Base-by-base conservation (phyloP, 2,113 vertebrate genomes). In the Podarcis raffonei region DNA sequence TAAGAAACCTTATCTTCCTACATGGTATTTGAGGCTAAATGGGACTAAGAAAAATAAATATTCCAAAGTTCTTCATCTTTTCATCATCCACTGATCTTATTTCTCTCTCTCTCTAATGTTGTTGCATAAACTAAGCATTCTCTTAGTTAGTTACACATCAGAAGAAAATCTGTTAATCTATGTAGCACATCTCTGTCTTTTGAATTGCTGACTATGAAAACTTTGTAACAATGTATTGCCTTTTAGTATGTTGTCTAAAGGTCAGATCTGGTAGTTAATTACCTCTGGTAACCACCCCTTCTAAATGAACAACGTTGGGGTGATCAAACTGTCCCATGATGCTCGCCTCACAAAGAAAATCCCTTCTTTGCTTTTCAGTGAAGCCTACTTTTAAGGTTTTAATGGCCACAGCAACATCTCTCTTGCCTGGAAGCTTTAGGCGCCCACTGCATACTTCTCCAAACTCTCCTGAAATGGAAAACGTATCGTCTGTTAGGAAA, bases 321-420 rank as follows among this genome's bases (percentile, higher is more conserved):
- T 99, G 99, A 95, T 99, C 98, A 87, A 99, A 99, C 93, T 99
- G 99, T 1, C 99, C 99, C 99, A 99, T 99, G 91, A 99, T 99
- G 97, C 98, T 99, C 74, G 99, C 99, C 96, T 99, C 99, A 83
- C 99, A 99, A 39, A 99, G 95, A 94, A 99, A 99, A 95, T 99
- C 99, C 94, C 98, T 96, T 90, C 98, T 98, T 88, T 99, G 99
- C 93, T 99, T 99, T 92, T 99, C 99, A 0, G 99, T 99, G 94
- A 98, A 99, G 94, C 99, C 99, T 94, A 99, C 98, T 95, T 99
- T 99, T 74, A 99, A 93, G 1, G 98, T 99, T 96, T 99, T 99
- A 93, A 99, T 99, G 89, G 99, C 99, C 2, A 99, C 99, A 0
- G 98, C 97, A 91, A 98, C 96, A 2, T 99, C 99, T 89, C 98